These are phyloP conservation scores for Esperia sulphurella DNA, from an alignment of 2,888 invertebrate genomes.

Conservation along the genomic window DNA sequence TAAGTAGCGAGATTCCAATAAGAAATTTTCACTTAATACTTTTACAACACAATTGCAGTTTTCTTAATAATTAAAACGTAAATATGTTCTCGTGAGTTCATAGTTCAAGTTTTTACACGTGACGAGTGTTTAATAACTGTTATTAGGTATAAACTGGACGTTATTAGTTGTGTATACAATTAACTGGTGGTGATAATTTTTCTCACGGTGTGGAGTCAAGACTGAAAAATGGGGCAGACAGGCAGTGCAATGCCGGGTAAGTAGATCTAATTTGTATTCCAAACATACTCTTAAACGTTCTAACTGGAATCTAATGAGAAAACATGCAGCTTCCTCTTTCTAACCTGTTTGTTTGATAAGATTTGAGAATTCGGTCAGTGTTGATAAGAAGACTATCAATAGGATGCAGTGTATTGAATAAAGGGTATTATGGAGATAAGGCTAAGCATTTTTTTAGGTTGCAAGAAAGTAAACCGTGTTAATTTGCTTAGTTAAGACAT, in stretches of 20 bases:
- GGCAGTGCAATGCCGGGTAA: slow-evolving; percentile 69
- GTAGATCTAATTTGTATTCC: slow-evolving; percentile 36
- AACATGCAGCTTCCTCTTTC: slow-evolving; percentile 21
- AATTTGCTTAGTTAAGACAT: too few relatives aligned
- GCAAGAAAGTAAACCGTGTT: too few relatives aligned
- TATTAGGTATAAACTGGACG: slow-evolving; percentile 21
- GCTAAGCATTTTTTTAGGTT: too few relatives aligned
- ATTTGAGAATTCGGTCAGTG: too few relatives aligned
- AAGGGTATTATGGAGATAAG: too few relatives aligned
- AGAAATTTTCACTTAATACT: slow-evolving; percentile 20
- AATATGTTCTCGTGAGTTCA: slow-evolving; percentile 46
- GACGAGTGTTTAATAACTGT: slow-evolving; percentile 26
- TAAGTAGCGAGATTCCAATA: slow-evolving; percentile 29
- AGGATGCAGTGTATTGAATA: too few relatives aligned
- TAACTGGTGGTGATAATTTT: slow-evolving; percentile 25
- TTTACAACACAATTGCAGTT: neutral
- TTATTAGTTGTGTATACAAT: slow-evolving; percentile 33
- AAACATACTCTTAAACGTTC: slow-evolving; percentile 27
- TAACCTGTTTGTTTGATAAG: slow-evolving; percentile 20
- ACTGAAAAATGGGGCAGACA: slow-evolving; percentile 57
- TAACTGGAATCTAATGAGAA: slow-evolving; percentile 44
- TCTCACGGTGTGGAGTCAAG: slow-evolving; percentile 9
- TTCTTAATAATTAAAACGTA: slow-evolving; percentile 24
- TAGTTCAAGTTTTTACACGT: slow-evolving; percentile 49
- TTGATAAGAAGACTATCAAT: too few relatives aligned